A percentile compares a stretch with the other conserved stretches of the same genome.
Evolutionary conservation across 1,140 invertebrate species (phyloP).

Genomic region (Conus ventricosus): DNA sequence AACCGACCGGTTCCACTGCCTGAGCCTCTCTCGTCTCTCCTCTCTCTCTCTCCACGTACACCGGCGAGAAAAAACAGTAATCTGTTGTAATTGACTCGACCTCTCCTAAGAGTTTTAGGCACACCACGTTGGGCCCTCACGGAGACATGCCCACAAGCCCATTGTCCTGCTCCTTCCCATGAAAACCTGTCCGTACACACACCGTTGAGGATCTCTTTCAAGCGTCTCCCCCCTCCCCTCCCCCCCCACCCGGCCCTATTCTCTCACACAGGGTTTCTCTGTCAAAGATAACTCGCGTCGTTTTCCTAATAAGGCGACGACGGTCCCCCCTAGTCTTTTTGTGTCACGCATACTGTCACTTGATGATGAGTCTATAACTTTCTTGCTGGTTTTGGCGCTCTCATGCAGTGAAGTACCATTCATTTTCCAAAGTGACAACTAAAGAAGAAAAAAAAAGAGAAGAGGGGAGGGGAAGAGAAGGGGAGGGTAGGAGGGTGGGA

Average conservation of each 20-base stretch:
- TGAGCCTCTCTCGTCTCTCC: no score
- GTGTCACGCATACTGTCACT: background rate
- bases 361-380: conserved; percentile 21
- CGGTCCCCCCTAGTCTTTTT: background rate
- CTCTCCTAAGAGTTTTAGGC: conserved; percentile 12
- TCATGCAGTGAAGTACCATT: background rate
- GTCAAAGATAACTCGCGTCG: conserved; percentile 8
- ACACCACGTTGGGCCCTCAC: background rate
- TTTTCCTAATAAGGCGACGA: conserved; percentile 25
- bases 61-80: conserved; percentile 9
- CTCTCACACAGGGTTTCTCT: conserved; percentile 7
- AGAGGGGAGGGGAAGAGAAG: background rate
- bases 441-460: background rate
- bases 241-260: background rate
- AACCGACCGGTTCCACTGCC: no score
- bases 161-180: background rate
- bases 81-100: conserved; percentile 18
- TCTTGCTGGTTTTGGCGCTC: background rate
- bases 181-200: background rate
- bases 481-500: background rate
- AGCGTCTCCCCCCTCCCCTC: no score
- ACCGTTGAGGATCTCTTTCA: background rate
- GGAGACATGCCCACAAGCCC: background rate
- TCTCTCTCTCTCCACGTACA: no score
- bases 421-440: conserved; percentile 1